Conservation (phyloP, 30 jellyfish, hydroid and myxozoan species). For the Rhopilema esculentum region DNA sequence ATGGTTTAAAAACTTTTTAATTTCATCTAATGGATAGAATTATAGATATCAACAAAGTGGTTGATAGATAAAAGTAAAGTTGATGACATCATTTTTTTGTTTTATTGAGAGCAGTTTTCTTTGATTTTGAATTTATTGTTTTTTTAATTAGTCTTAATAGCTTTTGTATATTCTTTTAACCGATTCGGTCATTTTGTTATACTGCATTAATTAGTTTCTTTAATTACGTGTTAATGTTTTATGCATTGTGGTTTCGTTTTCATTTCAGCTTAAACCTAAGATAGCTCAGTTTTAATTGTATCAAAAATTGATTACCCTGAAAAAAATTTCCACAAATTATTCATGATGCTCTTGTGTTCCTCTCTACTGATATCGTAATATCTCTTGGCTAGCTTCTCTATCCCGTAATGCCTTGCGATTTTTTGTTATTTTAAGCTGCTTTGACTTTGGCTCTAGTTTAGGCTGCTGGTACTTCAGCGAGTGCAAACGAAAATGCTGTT, state of each 20-base stretch:
- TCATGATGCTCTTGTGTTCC: not conserved
- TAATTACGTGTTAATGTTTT: slow-evolving; percentile 16
- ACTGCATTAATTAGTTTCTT: slow-evolving; percentile 17
- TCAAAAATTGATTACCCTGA: slow-evolving; percentile 16
- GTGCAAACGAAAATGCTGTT: not conserved
- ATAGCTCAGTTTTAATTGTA: slow-evolving; percentile 13
- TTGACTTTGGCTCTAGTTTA: too few relatives aligned
- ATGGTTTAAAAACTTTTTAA: not conserved
- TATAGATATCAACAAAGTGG: not conserved
- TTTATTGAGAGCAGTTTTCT: not conserved
- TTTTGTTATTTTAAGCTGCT: not conserved
- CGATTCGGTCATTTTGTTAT: not conserved
- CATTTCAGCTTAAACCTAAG: not conserved
- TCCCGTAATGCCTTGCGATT: not conserved
- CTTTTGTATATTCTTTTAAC: not conserved
- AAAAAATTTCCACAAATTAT: not conserved
- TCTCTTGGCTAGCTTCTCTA: not conserved
- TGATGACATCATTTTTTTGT: not conserved
- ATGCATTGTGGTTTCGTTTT: slow-evolving; percentile 6
- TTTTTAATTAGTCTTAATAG: not conserved
- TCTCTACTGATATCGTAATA: not conserved
- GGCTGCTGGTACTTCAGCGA: too few relatives aligned
- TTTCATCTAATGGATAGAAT: not conserved
- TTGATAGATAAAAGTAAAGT: not conserved
- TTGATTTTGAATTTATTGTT: not conserved